Evolutionary conservation across 2,113 vertebrate species (phyloP), one percentile per base, ranked within the genome.

Genomic region (Carassius gibelio): DNA sequence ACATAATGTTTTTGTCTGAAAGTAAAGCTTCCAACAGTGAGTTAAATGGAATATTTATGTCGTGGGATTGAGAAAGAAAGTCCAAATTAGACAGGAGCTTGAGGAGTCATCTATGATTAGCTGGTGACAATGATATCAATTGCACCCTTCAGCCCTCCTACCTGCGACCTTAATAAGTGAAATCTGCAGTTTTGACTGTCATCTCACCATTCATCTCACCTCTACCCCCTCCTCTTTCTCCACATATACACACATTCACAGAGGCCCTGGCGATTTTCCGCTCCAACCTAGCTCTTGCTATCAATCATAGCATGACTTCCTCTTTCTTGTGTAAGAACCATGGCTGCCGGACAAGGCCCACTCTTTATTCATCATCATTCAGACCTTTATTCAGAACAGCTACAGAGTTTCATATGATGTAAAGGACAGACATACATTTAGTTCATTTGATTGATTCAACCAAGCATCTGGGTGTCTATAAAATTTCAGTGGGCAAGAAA

Each of bases 121-220:
- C 62, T 78, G 36, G 30, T 88, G 88, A 86, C 92, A 92, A 93
- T 94, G 90, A 93, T 94, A 93, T 94, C 93, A 93, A 92, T 94
- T 93, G 92, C 92, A 92, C 78, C 86, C 85, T 86, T 81, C 88
- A 89, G 84, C 89, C 92, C 92, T 88, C 92, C 93, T 77, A 85
- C 92, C 92, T 91, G 91, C 91, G 88, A 87, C 91, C 91, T 89
- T 94, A 92, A 94, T 94, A 94, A 92, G 93, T 93, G 92, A 93
- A 91, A 94, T 87, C 52, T 88, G 90, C 87, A 92, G 90, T 89
- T 88, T 92, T 87, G 66, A 88, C 89, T 87, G 79, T 75, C 84
- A 86, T 83, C 87, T 85, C 88, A 77, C 82, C 75, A 75, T 61
- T 83, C 87, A 85, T 93, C 90, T 89, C 91, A 88, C 88, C 82